phyloP scores from a whole-genome alignment of 1,140 invertebrate species.

The Drusus annulatus region DNA sequence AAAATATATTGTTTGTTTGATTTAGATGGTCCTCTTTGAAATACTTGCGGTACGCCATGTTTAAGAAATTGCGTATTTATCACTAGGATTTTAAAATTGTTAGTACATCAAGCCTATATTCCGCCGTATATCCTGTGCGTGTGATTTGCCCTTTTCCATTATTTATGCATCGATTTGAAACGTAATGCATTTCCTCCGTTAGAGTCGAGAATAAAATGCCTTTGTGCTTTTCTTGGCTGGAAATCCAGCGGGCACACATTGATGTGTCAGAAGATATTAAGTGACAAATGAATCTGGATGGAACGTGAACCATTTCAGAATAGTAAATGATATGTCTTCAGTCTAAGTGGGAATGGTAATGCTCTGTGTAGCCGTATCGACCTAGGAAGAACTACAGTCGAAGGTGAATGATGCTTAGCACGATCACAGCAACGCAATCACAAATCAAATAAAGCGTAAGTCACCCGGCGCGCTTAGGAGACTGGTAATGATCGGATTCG shows the following conservation, averaged over 20 bases:
- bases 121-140: not conserved
- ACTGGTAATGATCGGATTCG: not conserved
- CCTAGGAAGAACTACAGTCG: not conserved
- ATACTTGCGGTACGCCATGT: too few relatives aligned
- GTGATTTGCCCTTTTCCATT: conserved; percentile 13
- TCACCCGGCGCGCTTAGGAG: conserved; percentile 1
- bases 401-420: conserved; percentile 4
- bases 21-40: too few relatives aligned
- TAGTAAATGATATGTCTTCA: not conserved
- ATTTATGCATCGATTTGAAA: conserved; percentile 1
- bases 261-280: conserved; percentile 20
- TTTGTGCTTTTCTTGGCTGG: not conserved
- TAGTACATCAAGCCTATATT: too few relatives aligned
- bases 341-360: not conserved
- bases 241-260: not conserved
- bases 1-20: too few relatives aligned
- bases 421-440: not conserved
- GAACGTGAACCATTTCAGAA: not conserved
- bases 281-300: conserved; percentile 17
- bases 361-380: not conserved
- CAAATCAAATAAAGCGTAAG: conserved; percentile 19
- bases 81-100: too few relatives aligned
- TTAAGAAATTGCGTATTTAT: too few relatives aligned
- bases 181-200: not conserved
- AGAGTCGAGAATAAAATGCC: not conserved